These are phyloP conservation scores for Parus major DNA, from an alignment of 2,113 vertebrate species.

Conservation along the genomic window DNA sequence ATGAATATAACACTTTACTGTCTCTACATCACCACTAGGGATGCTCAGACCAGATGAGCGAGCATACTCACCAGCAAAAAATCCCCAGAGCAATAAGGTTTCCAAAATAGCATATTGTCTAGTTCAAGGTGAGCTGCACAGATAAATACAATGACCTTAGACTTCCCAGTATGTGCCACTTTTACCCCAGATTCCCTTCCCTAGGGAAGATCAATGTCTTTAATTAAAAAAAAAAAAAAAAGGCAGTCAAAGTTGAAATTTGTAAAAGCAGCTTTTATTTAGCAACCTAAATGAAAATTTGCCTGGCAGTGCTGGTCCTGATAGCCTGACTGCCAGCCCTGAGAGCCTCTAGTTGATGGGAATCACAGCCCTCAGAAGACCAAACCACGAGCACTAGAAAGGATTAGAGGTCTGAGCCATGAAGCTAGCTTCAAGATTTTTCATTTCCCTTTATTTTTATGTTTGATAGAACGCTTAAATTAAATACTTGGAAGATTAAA, in stretches of 20 bases:
- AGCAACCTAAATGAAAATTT: background rate
- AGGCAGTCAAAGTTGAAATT: background rate
- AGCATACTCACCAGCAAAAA: background rate
- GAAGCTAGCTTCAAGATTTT: background rate
- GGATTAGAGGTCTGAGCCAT: slow-evolving; percentile 6
- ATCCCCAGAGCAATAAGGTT: background rate
- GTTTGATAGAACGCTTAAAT: background rate
- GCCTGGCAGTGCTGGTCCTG: background rate
- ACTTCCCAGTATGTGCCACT: background rate
- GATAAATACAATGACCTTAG: background rate
- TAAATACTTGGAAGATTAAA: slow-evolving; percentile 24
- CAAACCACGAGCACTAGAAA: background rate
- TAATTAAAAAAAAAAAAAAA: background rate
- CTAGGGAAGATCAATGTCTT: background rate
- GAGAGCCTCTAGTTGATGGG: background rate
- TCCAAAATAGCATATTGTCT: slow-evolving; percentile 2
- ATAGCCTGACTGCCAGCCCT: background rate
- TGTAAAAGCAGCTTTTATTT: background rate
- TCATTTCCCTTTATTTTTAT: slow-evolving; percentile 8
- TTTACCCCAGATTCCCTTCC: background rate
- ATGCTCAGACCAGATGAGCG: background rate
- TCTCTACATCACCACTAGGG: background rate
- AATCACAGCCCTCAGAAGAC: background rate
- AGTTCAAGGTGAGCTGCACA: background rate
- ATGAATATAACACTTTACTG: slow-evolving; percentile 33